phyloP scores from a whole-genome alignment of 2,888 invertebrate genomes.

The Spialia ferax region DNA sequence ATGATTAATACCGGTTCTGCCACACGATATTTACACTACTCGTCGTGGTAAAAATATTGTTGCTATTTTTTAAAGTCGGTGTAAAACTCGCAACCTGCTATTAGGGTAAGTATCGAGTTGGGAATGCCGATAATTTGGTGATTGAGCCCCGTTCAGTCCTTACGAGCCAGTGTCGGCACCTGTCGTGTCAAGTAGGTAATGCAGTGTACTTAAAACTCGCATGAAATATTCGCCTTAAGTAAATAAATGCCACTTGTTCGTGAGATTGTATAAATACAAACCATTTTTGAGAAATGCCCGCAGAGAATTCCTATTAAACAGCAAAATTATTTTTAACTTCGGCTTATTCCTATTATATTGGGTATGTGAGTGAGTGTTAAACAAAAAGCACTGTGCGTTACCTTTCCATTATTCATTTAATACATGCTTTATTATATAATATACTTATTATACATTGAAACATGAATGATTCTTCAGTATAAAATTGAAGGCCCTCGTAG shows the following conservation, averaged over 20 bases:
- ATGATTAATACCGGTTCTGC: constrained; percentile 38
- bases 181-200: constrained; percentile 51
- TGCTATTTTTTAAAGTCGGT: constrained; percentile 70
- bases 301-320: constrained; percentile 2
- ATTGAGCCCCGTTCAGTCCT: constrained; percentile 61
- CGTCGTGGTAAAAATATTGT: constrained; percentile 64
- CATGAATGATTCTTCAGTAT: no score
- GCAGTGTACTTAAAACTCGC: constrained; percentile 35
- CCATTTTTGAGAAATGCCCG: constrained; percentile 3
- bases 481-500: no score
- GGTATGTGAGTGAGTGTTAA: no score
- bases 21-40: constrained; percentile 70
- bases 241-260: constrained; percentile 34
- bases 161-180: constrained; percentile 63
- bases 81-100: constrained; percentile 67
- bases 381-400: no score
- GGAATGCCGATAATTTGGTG: constrained; percentile 77
- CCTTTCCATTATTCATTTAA: no score
- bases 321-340: constrained; percentile 6
- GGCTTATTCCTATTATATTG: no score
- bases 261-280: constrained; percentile 27
- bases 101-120: constrained; percentile 70
- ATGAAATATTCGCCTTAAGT: constrained; percentile 40
- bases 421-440: no score
- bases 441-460: no score